A percentile compares a stretch with the other conserved stretches of the same genome.
Evolutionary conservation across 1,140 invertebrate genomes (phyloP).

Genomic region (Chelonus insularis): DNA sequence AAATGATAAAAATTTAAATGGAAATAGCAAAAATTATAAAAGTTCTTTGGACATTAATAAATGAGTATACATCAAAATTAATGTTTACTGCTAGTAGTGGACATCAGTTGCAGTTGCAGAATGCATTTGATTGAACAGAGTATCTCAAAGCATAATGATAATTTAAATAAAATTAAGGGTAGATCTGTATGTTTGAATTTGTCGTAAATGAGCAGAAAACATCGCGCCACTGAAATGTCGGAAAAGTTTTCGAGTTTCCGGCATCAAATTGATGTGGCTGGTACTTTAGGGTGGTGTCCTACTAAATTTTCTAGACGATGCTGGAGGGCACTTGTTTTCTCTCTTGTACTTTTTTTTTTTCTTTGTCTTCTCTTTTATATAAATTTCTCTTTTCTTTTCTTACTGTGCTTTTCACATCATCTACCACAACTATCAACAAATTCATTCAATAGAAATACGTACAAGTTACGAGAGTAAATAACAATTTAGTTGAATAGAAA

Average conservation of each 20-base stretch:
- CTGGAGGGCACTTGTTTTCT: conserved; percentile 6
- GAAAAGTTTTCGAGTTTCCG: conserved; percentile 24
- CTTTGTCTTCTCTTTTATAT: background rate
- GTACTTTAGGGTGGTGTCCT: conserved; percentile 11
- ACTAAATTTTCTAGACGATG: conserved; percentile 19
- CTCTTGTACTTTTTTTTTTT: background rate
- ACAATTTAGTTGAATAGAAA: conserved; percentile 2
- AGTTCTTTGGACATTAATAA: no score
- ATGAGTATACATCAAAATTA: no score
- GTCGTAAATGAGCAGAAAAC: conserved; percentile 5
- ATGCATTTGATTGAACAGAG: background rate
- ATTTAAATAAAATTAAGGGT: background rate
- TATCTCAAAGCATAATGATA: background rate
- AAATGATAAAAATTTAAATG: no score
- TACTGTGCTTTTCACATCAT: background rate
- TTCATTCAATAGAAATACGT: background rate
- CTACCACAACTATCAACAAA: background rate
- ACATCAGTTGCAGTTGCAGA: no score
- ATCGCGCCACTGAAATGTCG: conserved; percentile 12
- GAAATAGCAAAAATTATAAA: background rate
- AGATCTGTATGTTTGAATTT: background rate
- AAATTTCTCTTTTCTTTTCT: background rate
- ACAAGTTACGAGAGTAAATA: background rate
- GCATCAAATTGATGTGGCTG: conserved; percentile 19
- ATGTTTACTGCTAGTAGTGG: no score